A percentile compares a stretch with the other conserved stretches of the same genome.
phyloP scores from a whole-genome alignment of 2,113 vertebrate genomes.

The Enhydra lutris region DNA sequence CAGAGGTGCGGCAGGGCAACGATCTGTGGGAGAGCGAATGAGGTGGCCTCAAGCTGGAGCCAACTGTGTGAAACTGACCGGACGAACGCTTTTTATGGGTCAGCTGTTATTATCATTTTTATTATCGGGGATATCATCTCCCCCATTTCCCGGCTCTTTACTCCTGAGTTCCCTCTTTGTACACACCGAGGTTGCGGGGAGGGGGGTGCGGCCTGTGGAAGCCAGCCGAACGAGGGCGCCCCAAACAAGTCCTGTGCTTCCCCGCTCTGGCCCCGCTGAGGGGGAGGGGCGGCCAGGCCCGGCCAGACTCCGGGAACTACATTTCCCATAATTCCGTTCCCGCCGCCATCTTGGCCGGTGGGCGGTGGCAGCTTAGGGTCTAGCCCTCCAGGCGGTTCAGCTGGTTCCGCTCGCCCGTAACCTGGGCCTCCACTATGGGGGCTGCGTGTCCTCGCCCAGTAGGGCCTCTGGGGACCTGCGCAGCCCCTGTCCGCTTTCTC shows the following conservation, averaged over 20 bases:
- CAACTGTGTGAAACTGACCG: neutral
- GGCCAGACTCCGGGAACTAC: constrained; percentile 22
- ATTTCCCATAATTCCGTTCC: constrained; percentile 33
- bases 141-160: neutral
- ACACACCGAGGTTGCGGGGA: neutral
- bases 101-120: neutral
- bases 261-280: rapidly evolving
- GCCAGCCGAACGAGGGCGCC: neutral
- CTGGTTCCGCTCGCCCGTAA: neutral
- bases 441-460: neutral
- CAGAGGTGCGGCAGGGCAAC: neutral
- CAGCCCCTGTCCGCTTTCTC: neutral
- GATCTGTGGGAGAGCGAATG: neutral
- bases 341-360: constrained; percentile 60
- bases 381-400: neutral
- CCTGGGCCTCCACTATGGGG: neutral
- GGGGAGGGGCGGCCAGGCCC: neutral
- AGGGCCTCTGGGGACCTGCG: neutral
- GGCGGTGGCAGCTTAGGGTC: constrained; percentile 59
- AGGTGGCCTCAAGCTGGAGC: neutral
- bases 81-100: neutral
- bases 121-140: neutral
- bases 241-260: neutral
- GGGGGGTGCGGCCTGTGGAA: neutral
- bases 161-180: neutral